These are phyloP conservation scores for Harlomillsia oculata DNA, from an alignment of 1,140 invertebrate species.

Conservation along the genomic window DNA sequence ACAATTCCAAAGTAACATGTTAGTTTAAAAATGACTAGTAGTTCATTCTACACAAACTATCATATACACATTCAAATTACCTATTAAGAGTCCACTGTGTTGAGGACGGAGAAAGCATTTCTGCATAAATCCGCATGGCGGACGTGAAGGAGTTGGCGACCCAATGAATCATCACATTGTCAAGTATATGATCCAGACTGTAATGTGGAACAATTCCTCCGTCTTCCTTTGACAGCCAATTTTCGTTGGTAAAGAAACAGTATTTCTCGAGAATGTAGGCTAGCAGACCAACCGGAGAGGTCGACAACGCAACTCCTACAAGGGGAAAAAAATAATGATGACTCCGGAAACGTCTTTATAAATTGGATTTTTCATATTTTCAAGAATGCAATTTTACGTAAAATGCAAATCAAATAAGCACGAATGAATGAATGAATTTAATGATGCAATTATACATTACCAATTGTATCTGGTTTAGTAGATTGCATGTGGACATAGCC, in stretches of 20 bases:
- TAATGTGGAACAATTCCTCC: conserved; percentile 58
- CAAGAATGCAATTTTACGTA: too few relatives aligned
- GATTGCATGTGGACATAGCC: conserved; percentile 57
- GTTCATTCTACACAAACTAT: neutral
- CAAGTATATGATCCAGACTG: conserved; percentile 63
- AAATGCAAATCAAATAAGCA: neutral
- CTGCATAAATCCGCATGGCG: conserved; percentile 64
- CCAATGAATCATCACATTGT: conserved; percentile 86
- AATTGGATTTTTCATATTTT: too few relatives aligned
- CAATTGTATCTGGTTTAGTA: conserved; percentile 22
- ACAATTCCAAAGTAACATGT: neutral
- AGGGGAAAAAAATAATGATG: neutral
- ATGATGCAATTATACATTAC: neutral
- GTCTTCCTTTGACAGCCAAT: conserved; percentile 50
- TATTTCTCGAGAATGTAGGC: conserved; percentile 80
- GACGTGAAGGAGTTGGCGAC: conserved; percentile 62
- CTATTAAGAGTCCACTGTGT: conserved; percentile 40
- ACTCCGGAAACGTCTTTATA: too few relatives aligned
- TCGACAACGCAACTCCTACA: conserved; percentile 13
- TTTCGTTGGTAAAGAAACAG: conserved; percentile 59
- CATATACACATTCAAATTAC: conserved; percentile 36
- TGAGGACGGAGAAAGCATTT: conserved; percentile 43
- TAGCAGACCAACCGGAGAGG: conserved; percentile 59
- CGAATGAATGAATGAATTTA: neutral
- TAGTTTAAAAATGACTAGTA: neutral